phyloP scores from a whole-genome alignment of 2,113 vertebrate species.

The Mirounga angustirostris region DNA sequence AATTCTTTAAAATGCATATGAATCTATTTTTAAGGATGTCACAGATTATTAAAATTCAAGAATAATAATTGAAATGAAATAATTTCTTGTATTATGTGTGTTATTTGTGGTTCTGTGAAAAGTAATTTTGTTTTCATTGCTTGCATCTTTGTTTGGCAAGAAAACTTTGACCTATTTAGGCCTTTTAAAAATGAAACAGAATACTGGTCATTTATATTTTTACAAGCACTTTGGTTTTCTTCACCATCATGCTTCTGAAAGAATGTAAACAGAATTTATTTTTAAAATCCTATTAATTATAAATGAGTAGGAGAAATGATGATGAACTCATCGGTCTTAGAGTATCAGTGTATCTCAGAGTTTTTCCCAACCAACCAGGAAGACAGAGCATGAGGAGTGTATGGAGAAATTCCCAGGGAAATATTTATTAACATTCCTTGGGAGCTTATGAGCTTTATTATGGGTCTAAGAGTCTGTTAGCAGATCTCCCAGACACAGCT shows the following conservation, averaged over 20 bases:
- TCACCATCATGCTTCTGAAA: background rate
- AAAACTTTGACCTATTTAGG: background rate
- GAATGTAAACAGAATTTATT: background rate
- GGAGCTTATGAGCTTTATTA: background rate
- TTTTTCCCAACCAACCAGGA: background rate
- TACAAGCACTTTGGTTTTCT: background rate
- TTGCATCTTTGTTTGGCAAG: background rate
- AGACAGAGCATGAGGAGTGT: background rate
- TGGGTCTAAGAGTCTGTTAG: background rate
- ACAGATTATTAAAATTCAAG: slow-evolving; percentile 31
- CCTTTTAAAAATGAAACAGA: background rate
- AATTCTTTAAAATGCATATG: background rate
- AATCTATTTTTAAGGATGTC: background rate
- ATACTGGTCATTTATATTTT: background rate
- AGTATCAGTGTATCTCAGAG: background rate
- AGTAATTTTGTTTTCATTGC: background rate
- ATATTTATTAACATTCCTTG: background rate
- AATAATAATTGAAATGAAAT: slow-evolving; percentile 4
- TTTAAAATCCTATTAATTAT: background rate
- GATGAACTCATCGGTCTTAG: background rate
- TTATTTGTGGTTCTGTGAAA: slow-evolving; percentile 18
- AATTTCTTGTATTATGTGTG: background rate
- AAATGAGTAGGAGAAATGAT: slow-evolving; percentile 25
- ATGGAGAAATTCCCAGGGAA: background rate
- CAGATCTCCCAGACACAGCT: background rate